Conservation (phyloP, 2,888 invertebrate genomes). For the Nezara viridula region DNA sequence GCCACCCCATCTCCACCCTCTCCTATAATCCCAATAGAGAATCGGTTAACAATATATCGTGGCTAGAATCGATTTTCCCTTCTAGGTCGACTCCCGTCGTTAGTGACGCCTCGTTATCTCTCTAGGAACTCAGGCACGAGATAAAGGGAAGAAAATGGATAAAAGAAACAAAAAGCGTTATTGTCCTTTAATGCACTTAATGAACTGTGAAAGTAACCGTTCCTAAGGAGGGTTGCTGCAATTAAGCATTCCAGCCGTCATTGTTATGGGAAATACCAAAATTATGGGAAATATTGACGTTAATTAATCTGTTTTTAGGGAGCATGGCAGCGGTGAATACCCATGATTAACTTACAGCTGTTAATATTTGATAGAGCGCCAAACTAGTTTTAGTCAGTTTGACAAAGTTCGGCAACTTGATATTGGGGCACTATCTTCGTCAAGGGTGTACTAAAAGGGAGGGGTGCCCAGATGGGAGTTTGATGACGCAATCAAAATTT, state of each 20-base stretch:
- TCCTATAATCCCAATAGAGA: conserved; percentile 25
- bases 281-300: neutral
- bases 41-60: conserved; percentile 43
- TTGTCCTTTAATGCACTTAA: conserved; percentile 5
- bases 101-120: conserved; percentile 33
- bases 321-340: neutral
- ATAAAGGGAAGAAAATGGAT: conserved; percentile 12
- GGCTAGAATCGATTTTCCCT: conserved; percentile 8
- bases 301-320: neutral
- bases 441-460: neutral
- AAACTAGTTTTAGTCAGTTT: neutral
- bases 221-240: neutral
- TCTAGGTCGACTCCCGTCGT: neutral
- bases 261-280: neutral
- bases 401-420: neutral
- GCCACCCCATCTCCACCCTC: neutral
- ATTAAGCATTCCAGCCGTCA: neutral
- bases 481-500: too few species aligned
- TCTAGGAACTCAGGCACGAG: neutral
- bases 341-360: neutral
- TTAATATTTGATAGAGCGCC: neutral
- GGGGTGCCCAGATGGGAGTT: too few species aligned
- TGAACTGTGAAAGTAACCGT: neutral
- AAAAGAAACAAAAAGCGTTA: conserved; percentile 35
- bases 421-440: neutral